Evolutionary conservation across 2,888 invertebrate genomes (phyloP).

Genomic region (Trichacis sp.): DNA sequence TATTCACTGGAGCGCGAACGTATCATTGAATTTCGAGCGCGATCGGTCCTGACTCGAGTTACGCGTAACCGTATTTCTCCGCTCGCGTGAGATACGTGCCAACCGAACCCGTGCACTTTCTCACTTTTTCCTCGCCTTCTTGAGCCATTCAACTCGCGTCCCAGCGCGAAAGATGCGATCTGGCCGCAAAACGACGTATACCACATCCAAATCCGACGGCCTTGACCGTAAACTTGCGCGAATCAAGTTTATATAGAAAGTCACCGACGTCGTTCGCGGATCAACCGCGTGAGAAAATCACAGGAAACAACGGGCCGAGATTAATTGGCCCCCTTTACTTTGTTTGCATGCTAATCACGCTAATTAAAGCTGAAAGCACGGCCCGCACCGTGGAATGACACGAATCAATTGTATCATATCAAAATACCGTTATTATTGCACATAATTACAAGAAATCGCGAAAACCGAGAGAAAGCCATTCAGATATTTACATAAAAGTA

Average conservation of each 20-base stretch:
- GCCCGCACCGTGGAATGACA: too few species aligned
- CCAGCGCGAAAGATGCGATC: constrained; percentile 25
- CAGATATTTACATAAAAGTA: too few species aligned
- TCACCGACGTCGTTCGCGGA: background rate
- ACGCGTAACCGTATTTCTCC: constrained; percentile 51
- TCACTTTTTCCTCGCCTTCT: constrained; percentile 50
- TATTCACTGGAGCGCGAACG: too few species aligned
- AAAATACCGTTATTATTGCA: too few species aligned
- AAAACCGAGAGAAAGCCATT: too few species aligned
- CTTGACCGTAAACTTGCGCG: constrained; percentile 38
- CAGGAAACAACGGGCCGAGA: too few species aligned
- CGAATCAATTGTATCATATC: too few species aligned
- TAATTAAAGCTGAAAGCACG: too few species aligned
- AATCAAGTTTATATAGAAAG: constrained; percentile 14
- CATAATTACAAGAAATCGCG: too few species aligned
- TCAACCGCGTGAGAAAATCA: background rate
- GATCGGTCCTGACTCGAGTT: constrained; percentile 21
- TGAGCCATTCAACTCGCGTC: constrained; percentile 44
- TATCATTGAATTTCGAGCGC: constrained; percentile 1
- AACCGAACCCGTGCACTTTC: constrained; percentile 52
- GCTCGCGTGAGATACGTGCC: constrained; percentile 47
- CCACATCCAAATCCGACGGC: constrained; percentile 31
- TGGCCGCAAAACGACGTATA: constrained; percentile 13
- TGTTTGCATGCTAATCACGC: too few species aligned
- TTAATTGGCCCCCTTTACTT: too few species aligned